Conservation (phyloP, 37 sponge, comb jelly and placozoan species). For the Bolinopsis microptera region DNA sequence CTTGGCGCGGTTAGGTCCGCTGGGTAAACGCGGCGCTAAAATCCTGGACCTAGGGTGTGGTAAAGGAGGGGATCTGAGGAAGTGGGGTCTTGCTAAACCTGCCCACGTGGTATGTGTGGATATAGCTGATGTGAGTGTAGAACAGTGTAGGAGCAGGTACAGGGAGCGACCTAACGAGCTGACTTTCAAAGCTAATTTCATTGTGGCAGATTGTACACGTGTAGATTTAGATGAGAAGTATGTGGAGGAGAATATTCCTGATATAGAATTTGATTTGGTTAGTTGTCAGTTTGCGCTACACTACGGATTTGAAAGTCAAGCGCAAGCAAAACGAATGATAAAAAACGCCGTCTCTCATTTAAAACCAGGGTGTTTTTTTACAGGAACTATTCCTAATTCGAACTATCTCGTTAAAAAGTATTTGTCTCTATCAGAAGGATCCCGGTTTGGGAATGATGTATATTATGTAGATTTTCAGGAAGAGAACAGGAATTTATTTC, state of each 20-base stretch:
- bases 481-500: slow-evolving; percentile 62
- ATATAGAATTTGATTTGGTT: slow-evolving; percentile 77
- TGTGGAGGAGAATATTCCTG: slow-evolving; percentile 61
- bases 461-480: slow-evolving; percentile 68
- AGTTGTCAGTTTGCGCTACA: slow-evolving; percentile 98
- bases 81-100: slow-evolving; percentile 92
- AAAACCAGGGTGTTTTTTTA: slow-evolving; percentile 90
- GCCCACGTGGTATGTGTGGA: slow-evolving; percentile 86
- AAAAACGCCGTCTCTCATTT: slow-evolving; percentile 89
- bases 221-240: slow-evolving; percentile 69
- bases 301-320: slow-evolving; percentile 91
- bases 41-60: slow-evolving; percentile 97
- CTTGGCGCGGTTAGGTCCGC: slow-evolving; percentile 56
- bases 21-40: slow-evolving; percentile 42
- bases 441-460: slow-evolving; percentile 67
- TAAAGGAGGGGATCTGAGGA: slow-evolving; percentile 96
- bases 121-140: slow-evolving; percentile 84
- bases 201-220: slow-evolving; percentile 82
- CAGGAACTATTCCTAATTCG: slow-evolving; percentile 92
- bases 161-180: slow-evolving; percentile 33
- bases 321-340: slow-evolving; percentile 89
- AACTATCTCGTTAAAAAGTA: slow-evolving; percentile 83
- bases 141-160: slow-evolving; percentile 71
- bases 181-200: slow-evolving; percentile 81
- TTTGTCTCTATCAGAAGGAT: neutral